Base-by-base conservation (phyloP, 2,888 invertebrate genomes). In the Sesia bembeciformis region DNA sequence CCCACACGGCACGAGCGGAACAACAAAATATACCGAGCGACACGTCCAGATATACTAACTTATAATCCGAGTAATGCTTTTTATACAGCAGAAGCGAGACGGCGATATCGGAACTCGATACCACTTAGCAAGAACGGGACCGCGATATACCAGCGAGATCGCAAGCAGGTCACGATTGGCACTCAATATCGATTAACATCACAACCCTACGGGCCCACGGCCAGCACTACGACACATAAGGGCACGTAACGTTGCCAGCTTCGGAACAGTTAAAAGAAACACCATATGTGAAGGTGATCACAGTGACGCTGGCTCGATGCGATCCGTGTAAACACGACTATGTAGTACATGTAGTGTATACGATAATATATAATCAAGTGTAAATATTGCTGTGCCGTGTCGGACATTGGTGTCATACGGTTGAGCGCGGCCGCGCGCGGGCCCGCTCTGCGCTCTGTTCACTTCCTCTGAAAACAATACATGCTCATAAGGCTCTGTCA, bases 231-330 rank as follows among this genome's bases (percentile, higher is more conserved):
- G 23, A 6, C 42, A 42, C 23, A 42, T 42, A 42, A 1, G n/a
- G 7, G 42, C 42, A 23, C 23, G 23, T 23, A 23, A 43, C 43
- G 43, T 3, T 8, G 8, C 23, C 23, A 23, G 23, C 23, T 23
- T 23, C 23, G 23, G 23, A 23, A 23, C 23, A 23, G 23, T 23
- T 23, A 23, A 23, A 23, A 23, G 76, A 76, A 77, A 80, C 78
- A 78, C 78, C 76, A 77, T 71, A 65, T 66, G 68, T 72, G 39
- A 39, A 43, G 54, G 56, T 62, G 62, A 65, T 68, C 68, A 70
- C 65, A 68, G 64, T 66, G 64, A 63, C 60, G 61, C 60, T 59
- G 61, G 60, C 61, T 5, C 5, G 7, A 7, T 5, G 42, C 42
- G 42, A 42, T 6, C 42, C 42, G 5, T 42, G 42, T 53, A 53